Conservation (phyloP, 2,888 invertebrate genomes). For the Limnephilus rhombicus region DNA sequence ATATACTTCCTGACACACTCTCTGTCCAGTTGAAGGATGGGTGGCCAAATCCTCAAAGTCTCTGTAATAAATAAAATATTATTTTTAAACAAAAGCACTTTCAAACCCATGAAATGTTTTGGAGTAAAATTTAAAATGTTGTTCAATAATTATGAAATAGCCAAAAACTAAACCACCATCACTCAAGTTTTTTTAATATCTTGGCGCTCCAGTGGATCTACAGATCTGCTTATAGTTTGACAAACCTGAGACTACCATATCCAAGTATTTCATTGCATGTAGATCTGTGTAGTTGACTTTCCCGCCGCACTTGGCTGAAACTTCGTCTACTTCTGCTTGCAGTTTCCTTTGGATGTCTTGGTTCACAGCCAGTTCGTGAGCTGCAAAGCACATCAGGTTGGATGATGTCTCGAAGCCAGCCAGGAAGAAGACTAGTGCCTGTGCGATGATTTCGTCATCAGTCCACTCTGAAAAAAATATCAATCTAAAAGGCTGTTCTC, state of each 20-base stretch:
- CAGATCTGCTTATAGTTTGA: too few relatives aligned
- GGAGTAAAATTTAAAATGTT: too few relatives aligned
- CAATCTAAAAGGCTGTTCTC: too few relatives aligned
- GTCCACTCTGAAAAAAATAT: conserved; percentile 67
- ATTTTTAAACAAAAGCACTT: background rate
- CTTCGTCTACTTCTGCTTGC: conserved; percentile 76
- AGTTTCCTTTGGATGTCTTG: conserved; percentile 70
- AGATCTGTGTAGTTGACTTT: conserved; percentile 76
- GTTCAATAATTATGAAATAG: too few relatives aligned
- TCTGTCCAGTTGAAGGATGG: conserved; percentile 72
- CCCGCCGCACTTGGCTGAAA: conserved; percentile 71
- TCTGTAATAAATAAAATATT: conserved; percentile 68
- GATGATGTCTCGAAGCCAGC: conserved; percentile 71
- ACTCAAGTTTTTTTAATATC: too few relatives aligned
- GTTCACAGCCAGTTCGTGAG: conserved; percentile 61
- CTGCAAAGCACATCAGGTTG: conserved; percentile 69
- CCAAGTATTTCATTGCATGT: conserved; percentile 75
- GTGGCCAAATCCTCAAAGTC: conserved; percentile 74
- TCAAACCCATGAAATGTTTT: too few relatives aligned
- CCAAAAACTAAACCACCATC: too few relatives aligned
- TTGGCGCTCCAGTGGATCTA: too few relatives aligned
- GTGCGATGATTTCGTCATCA: conserved; percentile 69
- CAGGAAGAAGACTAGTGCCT: conserved; percentile 70
- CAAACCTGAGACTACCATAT: conserved; percentile 45
- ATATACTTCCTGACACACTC: conserved; percentile 74